Base-by-base conservation (phyloP, 64 coral and sea anemone genomes). In the Cladopsammia gracilis region DNA sequence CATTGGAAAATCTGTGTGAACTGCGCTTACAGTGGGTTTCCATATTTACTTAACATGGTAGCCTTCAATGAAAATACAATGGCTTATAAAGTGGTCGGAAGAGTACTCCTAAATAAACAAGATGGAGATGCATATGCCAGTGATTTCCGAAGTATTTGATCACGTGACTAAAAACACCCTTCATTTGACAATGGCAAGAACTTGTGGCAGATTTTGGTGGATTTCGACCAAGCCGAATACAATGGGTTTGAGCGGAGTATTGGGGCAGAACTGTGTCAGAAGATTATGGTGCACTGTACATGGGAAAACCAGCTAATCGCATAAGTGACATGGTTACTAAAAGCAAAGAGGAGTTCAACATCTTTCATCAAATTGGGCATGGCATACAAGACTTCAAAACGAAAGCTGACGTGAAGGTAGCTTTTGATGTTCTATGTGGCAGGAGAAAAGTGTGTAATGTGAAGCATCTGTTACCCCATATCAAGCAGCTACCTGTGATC, bases 21-120 rank as follows among this genome's bases (percentile, higher is more conserved):
- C n/a, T n/a, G n/a, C n/a, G n/a, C n/a, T n/a, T n/a, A 88, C 71
- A 88, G 18, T 3, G n/a, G 19, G 10, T 88, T 87, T 46, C 86
- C 50, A 11, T 88, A 89, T 76, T 72, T 89, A 26, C 59, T 77
- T 11, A 89, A 77, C 71, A 89, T 77, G 70, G 87, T 89, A 20
- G 70, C 87, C 19, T 89, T 89, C 56, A 89, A 89, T 45, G 57
- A 88, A 77, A 77, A 5, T 18, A 77, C 74, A 5, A 77, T 77
- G 74, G 45, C 14, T 3, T 77, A 25, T 77, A 83, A 83, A 15
- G 75, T 61, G 12, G 88, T 80, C 23, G 88, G 74, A 10, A 64
- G 74, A 69, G 74, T 90, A 24, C 65, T 79, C 3, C 23, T 75
- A 24, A 81, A 78, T 34, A 79, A 58, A 64, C 88, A 90, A 71